Evolutionary conservation across 2,797 vertebrate species (phyloP).

Genomic region (Muscicapa striata): DNA sequence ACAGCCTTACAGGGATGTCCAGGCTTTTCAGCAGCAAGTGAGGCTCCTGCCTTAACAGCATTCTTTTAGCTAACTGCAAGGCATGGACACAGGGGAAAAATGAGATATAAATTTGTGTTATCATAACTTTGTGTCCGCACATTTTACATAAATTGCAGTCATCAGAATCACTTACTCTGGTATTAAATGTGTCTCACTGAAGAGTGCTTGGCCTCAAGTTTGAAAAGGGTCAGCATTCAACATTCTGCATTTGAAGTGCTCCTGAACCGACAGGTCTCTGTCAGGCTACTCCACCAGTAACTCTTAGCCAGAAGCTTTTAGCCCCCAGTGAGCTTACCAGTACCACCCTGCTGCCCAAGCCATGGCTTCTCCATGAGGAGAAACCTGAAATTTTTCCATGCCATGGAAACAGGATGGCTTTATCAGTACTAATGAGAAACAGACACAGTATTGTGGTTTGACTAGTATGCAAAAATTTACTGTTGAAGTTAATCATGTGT

Average conservation of each 20-base stretch:
- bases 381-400: background rate
- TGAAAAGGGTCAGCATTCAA: background rate
- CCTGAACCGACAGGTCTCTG: background rate
- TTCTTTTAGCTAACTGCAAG: background rate
- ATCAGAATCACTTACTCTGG: background rate
- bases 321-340: background rate
- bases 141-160: background rate
- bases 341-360: background rate
- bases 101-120: background rate
- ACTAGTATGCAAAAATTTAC: background rate
- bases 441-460: background rate
- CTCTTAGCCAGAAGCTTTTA: background rate
- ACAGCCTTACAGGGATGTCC: background rate
- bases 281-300: background rate
- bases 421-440: slow-evolving; percentile 45
- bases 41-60: background rate
- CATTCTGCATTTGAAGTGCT: background rate
- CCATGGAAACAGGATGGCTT: background rate
- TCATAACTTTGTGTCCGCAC: background rate
- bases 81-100: background rate
- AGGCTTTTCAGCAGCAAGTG: background rate
- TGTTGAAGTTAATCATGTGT: background rate
- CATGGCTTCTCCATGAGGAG: background rate
- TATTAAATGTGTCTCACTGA: background rate
- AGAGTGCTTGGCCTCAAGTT: background rate